Evolutionary conservation across 2,888 invertebrate genomes (phyloP), one percentile per base, ranked within the genome.

Genomic region (Nymphalis c-album): DNA sequence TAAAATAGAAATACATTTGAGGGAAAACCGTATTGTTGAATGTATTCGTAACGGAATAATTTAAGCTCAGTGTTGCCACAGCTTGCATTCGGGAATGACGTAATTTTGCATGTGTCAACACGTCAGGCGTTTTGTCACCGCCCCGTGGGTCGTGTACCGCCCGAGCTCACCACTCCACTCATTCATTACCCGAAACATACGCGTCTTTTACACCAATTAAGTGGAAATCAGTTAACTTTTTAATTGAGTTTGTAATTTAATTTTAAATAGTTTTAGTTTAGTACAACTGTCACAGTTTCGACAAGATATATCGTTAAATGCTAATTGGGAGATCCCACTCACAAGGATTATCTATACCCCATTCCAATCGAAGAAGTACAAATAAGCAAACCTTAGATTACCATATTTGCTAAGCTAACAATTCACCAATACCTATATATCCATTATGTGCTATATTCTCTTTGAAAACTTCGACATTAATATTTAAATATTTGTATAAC

Each of bases 101-200:
- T 86, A 86, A 88, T 88, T 85, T 84, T 80, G 83, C 80, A 83
- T 79, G 77, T 83, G 87, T 88, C 87, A 87, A 80, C 84, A 74
- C 73, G 75, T 81, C 84, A 80, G 73, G 72, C 73, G 72, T 73
- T 76, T 76, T 73, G 75, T 73, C 74, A 75, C 63, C 66, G 69
- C 63, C 67, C 68, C 70, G 64, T 65, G 70, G 67, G 68, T 67
- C 67, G 68, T 64, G 71, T 65, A 63, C 40, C 35, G 3, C 66
- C 51, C 46, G 64, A 63, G 59, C 55, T 55, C 60, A 58, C 69
- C 67, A 60, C 69, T 67, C 67, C 60, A 64, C 64, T 46, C 71
- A 69, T 71, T 71, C 67, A 64, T 71, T 69, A 65, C 47, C 17
- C 17, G 58, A 62, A 61, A 58, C 40, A n/a, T 40, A 61, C 59